Evolutionary conservation across 2,888 invertebrate genomes (phyloP).

Genomic region (Hipparchia sbordonii): DNA sequence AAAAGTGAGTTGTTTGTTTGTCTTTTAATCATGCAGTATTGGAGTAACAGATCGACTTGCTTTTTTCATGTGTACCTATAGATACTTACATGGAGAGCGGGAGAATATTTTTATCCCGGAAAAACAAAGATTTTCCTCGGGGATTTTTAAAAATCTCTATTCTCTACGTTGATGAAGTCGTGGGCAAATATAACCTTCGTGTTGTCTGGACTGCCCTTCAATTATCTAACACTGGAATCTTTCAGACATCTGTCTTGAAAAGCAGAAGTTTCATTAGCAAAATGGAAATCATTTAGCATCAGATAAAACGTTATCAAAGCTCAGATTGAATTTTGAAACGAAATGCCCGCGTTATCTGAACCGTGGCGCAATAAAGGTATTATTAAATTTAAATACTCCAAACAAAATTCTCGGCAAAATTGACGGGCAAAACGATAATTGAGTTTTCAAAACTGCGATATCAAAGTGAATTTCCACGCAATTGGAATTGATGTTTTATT

Average conservation of each 20-base stretch:
- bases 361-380: constrained; percentile 25
- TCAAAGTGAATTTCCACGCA: constrained; percentile 18
- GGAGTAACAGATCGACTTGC: no score
- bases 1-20: no score
- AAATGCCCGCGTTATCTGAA: constrained; percentile 23
- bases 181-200: no score
- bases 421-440: constrained; percentile 22
- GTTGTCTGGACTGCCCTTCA: no score
- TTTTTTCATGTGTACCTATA: no score
- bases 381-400: constrained; percentile 28
- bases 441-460: constrained; percentile 21
- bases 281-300: constrained; percentile 20
- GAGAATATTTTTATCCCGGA: no score
- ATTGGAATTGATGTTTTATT: constrained; percentile 14
- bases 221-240: background rate
- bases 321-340: constrained; percentile 25
- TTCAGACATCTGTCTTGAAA: background rate
- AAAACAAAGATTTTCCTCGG: no score
- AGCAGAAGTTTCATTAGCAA: constrained; percentile 9
- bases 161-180: no score
- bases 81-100: no score
- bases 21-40: no score
- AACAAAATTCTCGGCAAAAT: constrained; percentile 20
- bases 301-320: constrained; percentile 18
- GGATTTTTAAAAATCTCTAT: no score